Base-by-base conservation (phyloP, 2,888 invertebrate genomes). In the Drosophila diplacantha region DNA sequence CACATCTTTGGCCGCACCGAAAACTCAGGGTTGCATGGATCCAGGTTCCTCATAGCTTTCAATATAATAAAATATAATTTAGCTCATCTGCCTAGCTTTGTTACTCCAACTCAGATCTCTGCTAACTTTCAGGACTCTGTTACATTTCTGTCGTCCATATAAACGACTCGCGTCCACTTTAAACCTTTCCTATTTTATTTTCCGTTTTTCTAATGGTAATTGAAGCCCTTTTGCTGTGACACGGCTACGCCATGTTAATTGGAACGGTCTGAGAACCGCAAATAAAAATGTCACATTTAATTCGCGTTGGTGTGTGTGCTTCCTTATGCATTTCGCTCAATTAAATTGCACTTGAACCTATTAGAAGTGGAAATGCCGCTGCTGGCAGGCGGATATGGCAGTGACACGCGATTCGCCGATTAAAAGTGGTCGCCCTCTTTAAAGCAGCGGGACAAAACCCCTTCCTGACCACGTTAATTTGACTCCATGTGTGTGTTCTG, bases 281-380 rank as follows among this genome's bases (percentile, higher is more conserved):
- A 53, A 37, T 54, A 58, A 66, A 62, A 75, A 70, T 70, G 70
- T 62, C 44, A 53, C 54, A 59, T 49, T 72, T 71, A 74, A 79
- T 75, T 79, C 71, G 43, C n/a, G 43, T 18, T 35, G 31, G 37
- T 18, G 59, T 37, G 11, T 24, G 69, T 22, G 55, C 8, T 12
- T 47, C 34, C 71, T 64, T 76, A 69, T 80, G 74, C 74, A 82
- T 68, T 71, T 62, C 73, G 58, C 71, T 72, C 74, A 72, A 80
- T 84, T 82, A 74, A 83, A 79, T 62, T 81, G 79, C 73, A 83
- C 73, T 78, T 78, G 73, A 49, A 52, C 49, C 59, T 49, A 53
- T 66, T 66, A 55, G 34, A 35, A 34, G 35, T 54, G 46, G 44
- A 49, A 65, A 50, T 50, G 34, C 37, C 35, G 37, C 11, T 29